Conservation (phyloP, 2,888 invertebrate genomes). For the Acronicta psi region DNA sequence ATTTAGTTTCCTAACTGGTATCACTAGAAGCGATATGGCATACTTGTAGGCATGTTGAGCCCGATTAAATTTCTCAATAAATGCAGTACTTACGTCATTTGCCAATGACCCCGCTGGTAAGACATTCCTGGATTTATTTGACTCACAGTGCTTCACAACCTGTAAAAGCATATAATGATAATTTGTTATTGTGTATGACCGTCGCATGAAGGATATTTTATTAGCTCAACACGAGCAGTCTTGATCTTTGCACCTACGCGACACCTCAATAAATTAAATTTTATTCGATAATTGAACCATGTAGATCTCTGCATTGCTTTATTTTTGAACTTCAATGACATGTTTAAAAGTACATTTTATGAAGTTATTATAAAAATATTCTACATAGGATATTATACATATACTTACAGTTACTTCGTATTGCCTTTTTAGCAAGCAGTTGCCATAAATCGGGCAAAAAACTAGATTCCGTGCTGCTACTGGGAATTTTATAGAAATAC, state of each 20-base stretch:
- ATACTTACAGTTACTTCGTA: too few relatives aligned
- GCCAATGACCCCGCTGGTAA: conserved; percentile 45
- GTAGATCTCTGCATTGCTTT: background rate
- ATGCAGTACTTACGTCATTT: conserved; percentile 59
- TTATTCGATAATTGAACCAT: conserved; percentile 16
- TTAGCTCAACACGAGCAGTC: conserved; percentile 14
- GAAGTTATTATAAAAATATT: too few relatives aligned
- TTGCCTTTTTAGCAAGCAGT: too few relatives aligned
- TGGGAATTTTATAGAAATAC: too few relatives aligned
- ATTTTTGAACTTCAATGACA: too few relatives aligned
- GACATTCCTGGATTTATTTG: conserved; percentile 40
- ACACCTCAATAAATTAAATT: conserved; percentile 33
- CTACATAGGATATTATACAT: too few relatives aligned
- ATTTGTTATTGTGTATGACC: conserved; percentile 32
- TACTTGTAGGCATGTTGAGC: conserved; percentile 8
- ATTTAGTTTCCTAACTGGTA: conserved; percentile 18
- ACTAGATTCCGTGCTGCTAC: too few relatives aligned
- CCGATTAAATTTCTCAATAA: conserved; percentile 61
- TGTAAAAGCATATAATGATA: conserved; percentile 38
- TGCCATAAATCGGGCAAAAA: too few relatives aligned
- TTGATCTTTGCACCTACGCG: conserved; percentile 43
- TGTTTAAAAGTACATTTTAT: too few relatives aligned
- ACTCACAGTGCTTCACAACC: conserved; percentile 47
- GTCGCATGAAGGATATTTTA: conserved; percentile 26
- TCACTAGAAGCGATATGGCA: conserved; percentile 14